phyloP scores from a whole-genome alignment of 2,888 invertebrate species.

The Andrena flavipes region DNA sequence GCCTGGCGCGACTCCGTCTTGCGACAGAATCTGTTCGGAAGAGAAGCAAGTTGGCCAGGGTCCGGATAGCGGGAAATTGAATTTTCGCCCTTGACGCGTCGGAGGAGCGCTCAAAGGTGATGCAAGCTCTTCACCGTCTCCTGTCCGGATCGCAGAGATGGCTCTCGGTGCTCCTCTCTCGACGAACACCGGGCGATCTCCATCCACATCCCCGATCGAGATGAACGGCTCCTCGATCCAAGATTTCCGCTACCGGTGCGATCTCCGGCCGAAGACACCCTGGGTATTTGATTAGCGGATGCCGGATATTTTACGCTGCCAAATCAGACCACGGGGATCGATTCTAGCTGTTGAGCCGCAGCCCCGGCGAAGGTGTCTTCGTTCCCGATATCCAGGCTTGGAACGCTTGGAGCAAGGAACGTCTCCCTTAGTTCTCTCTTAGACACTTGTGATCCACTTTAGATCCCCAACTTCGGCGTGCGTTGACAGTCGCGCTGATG shows the following conservation, averaged over 20 bases:
- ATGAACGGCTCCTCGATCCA: constrained; percentile 60
- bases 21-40: constrained; percentile 4
- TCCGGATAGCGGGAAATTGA: constrained; percentile 60
- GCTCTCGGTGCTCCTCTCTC: constrained; percentile 18
- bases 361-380: not conserved
- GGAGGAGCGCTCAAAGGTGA: not conserved
- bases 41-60: constrained; percentile 19
- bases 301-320: constrained; percentile 57
- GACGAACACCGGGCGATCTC: constrained; percentile 30
- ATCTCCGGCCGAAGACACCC: constrained; percentile 64
- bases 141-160: constrained; percentile 42
- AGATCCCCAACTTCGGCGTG: too few relatives aligned
- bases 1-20: not conserved
- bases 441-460: too few relatives aligned
- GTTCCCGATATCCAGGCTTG: constrained; percentile 2
- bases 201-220: constrained; percentile 44
- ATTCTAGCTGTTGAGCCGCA: constrained; percentile 46
- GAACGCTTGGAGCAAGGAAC: too few relatives aligned
- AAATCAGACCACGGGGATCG: constrained; percentile 33
- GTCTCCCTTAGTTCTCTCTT: too few relatives aligned
- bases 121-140: not conserved
- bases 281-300: constrained; percentile 67
- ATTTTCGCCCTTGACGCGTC: constrained; percentile 39
- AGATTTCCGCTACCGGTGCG: constrained; percentile 72
- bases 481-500: not conserved